Conservation (phyloP, 2,888 invertebrate genomes). For the Mellilla xanthometata region DNA sequence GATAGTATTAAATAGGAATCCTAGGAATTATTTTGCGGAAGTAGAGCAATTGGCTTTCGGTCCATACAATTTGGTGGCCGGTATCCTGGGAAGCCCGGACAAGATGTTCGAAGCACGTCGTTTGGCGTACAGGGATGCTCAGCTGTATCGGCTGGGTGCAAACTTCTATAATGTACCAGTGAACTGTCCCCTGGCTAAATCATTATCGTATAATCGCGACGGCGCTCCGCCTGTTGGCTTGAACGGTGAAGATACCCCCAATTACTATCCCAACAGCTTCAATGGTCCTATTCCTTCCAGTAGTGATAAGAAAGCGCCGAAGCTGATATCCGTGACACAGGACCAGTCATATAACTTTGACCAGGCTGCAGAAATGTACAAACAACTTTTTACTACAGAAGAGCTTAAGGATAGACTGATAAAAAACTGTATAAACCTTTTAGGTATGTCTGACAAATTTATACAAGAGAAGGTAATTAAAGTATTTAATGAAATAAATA, state of each 20-base stretch:
- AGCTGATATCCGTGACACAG: conserved; percentile 75
- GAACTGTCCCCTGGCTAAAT: conserved; percentile 91
- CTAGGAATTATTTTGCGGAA: conserved; percentile 93
- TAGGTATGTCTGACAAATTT: conserved; percentile 86
- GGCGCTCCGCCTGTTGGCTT: conserved; percentile 87
- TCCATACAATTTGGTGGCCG: conserved; percentile 92
- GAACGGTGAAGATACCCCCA: conserved; percentile 92
- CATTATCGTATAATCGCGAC: conserved; percentile 91
- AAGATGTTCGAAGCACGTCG: conserved; percentile 92
- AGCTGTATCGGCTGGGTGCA: conserved; percentile 89
- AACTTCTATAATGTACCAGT: conserved; percentile 95
- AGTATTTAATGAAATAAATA: conserved; percentile 6
- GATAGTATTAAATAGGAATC: conserved; percentile 91
- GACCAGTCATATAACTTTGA: conserved; percentile 93
- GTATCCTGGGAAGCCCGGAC: conserved; percentile 93
- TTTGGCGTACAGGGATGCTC: conserved; percentile 93
- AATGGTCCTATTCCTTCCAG: conserved; percentile 87
- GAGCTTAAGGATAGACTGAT: conserved; percentile 87
- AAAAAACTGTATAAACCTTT: conserved; percentile 88
- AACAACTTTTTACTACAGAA: conserved; percentile 85
- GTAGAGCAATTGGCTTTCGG: conserved; percentile 91
- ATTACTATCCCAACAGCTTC: conserved; percentile 97
- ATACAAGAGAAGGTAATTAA: conserved; percentile 15
- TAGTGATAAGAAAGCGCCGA: conserved; percentile 71
- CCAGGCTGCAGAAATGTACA: conserved; percentile 85